Evolutionary conservation across 2,888 invertebrate species (phyloP), one percentile per base, ranked within the genome.

Genomic region (Morpho helenor): DNA sequence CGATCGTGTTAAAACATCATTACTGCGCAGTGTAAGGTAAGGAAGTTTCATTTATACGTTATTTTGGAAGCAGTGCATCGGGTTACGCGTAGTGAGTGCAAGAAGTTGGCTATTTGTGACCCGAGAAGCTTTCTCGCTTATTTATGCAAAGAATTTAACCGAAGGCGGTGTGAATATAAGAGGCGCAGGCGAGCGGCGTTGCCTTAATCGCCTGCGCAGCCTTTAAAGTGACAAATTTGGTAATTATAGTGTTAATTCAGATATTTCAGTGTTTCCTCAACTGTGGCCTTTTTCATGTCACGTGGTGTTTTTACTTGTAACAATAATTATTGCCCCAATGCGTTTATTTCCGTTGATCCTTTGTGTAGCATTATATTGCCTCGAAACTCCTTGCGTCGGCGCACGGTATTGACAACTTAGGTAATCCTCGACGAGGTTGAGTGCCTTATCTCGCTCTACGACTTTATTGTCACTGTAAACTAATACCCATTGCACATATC

Each of bases 1-100:
- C 85, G 86, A 87, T 86, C 87, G 87, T 76, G 80, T 80, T 77
- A 80, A 76, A 77, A 84, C 84, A 87, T 87, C 90, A 76, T 79
- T 82, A 84, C 89, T 87, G 84, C 88, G 87, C 86, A 85, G 84
- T 86, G 84, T 76, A 84, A 90, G 89, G 90, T 89, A 90, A 89
- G 90, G 72, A 75, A 75, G 73, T 76, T 79, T 71, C 65, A 77
- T 84, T 82, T 79, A 61, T 69, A 79, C 76, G 74, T 82, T 79
- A 70, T 81, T 79, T 74, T 72, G 81, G 82, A 84, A 77, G 79
- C 84, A 83, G 88, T 87, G 85, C 70, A 68, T 69, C 64, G 57
- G 68, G 70, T 77, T 75, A 70, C 68, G 76, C 69, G 77, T 76
- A 84, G 86, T 87, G 86, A 75, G 75, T 77, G 78, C 72, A 66